Conservation (phyloP, 2,113 vertebrate genomes). For the Edolisoma coerulescens region DNA sequence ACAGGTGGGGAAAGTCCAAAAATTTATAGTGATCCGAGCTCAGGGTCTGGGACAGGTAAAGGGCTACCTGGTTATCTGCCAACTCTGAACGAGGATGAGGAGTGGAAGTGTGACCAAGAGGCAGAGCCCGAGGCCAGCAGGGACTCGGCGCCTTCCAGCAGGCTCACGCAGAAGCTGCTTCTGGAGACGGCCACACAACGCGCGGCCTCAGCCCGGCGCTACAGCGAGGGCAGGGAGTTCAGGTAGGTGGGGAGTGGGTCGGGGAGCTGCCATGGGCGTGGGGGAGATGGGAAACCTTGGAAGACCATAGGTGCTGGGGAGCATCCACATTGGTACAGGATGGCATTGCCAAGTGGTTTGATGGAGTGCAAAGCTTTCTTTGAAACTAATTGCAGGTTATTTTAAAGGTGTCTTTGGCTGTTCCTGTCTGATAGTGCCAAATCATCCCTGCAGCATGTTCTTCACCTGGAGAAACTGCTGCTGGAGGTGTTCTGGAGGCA, state of each 20-base stretch:
- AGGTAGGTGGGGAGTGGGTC: constrained; percentile 72
- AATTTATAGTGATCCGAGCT: constrained; percentile 84
- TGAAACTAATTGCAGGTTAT: rapidly evolving
- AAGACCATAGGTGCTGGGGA: background rate
- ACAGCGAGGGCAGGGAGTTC: constrained; percentile 87
- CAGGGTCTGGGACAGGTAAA: constrained; percentile 83
- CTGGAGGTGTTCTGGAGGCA: background rate
- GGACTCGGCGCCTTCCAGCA: constrained; percentile 74
- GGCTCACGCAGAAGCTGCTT: constrained; percentile 86
- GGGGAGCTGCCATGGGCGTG: rapidly evolving
- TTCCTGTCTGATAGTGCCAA: background rate
- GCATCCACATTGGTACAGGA: rapidly evolving
- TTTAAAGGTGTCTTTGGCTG: background rate
- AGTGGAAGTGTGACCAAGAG: constrained; percentile 87
- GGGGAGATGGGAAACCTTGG: background rate
- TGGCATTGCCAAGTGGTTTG: rapidly evolving
- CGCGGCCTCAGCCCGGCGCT: constrained; percentile 72
- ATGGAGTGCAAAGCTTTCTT: background rate
- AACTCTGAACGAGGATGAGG: constrained; percentile 88
- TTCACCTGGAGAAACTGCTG: background rate
- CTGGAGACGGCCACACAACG: constrained; percentile 83
- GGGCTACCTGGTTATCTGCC: constrained; percentile 84
- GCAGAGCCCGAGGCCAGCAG: constrained; percentile 67
- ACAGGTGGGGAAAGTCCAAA: constrained; percentile 94
- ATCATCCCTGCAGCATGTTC: background rate